Conservation (phyloP, 2,113 vertebrate species). For the Ageneiosus marmoratus region DNA sequence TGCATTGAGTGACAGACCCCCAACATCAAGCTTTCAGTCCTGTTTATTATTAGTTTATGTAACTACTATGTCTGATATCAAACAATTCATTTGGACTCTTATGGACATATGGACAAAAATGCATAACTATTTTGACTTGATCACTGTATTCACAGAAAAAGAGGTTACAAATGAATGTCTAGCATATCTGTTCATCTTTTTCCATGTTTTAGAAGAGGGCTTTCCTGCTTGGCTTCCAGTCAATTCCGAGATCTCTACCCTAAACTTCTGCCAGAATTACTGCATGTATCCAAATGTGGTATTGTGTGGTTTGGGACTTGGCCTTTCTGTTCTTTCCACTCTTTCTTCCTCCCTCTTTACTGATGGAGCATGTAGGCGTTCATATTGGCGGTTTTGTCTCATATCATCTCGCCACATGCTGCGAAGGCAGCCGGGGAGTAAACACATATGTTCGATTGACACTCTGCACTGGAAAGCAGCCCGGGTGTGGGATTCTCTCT, state of each 20-base stretch:
- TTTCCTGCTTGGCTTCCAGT: neutral
- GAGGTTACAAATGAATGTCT: neutral
- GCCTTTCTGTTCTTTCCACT: slow-evolving; percentile 20
- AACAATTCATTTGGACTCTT: too few relatives aligned
- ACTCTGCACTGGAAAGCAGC: slow-evolving; percentile 2
- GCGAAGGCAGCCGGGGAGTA: slow-evolving; percentile 28
- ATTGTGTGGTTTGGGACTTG: slow-evolving; percentile 8
- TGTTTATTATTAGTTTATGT: too few relatives aligned
- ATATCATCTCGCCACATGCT: slow-evolving; percentile 41
- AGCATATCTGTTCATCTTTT: neutral
- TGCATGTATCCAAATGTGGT: neutral
- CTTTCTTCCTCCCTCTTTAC: slow-evolving; percentile 26
- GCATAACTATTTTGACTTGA: too few relatives aligned
- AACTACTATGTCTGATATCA: too few relatives aligned
- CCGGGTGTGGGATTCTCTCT: neutral
- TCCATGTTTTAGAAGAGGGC: neutral
- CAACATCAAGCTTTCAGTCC: neutral
- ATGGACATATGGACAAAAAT: neutral
- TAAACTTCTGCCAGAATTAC: neutral
- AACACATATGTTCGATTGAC: slow-evolving; percentile 43
- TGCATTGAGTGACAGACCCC: neutral
- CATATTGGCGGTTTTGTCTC: slow-evolving; percentile 37
- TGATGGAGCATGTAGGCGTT: slow-evolving; percentile 43
- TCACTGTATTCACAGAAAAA: too few relatives aligned
- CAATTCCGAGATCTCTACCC: neutral